These are phyloP conservation scores for Actinostola sp. DNA, from an alignment of 92 coral and sea anemone species.

Conservation along the genomic window DNA sequence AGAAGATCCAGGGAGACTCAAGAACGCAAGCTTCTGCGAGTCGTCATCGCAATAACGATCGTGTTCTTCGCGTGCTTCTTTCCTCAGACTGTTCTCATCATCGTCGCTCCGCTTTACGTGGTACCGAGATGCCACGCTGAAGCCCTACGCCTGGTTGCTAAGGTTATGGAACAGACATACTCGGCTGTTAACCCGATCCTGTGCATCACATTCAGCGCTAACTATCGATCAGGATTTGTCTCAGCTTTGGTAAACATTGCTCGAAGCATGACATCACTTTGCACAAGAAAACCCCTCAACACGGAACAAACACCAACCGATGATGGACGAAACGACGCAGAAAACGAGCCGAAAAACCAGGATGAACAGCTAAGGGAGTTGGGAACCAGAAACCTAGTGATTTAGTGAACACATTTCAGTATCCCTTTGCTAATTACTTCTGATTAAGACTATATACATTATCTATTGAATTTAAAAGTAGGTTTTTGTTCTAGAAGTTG, in stretches of 20 bases:
- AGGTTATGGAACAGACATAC: slow-evolving; percentile 47
- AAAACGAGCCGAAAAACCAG: background rate
- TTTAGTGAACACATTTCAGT: background rate
- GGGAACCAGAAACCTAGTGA: background rate
- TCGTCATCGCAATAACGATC: slow-evolving; percentile 39
- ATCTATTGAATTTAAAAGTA: no score
- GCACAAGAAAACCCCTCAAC: background rate
- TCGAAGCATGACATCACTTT: background rate
- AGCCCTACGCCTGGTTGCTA: slow-evolving; percentile 30
- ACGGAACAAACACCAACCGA: background rate
- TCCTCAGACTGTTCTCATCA: slow-evolving; percentile 41
- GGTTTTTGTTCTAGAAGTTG: no score
- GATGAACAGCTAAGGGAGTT: background rate
- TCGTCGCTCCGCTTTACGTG: slow-evolving; percentile 23
- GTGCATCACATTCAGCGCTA: slow-evolving; percentile 32
- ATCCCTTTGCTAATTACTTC: background rate
- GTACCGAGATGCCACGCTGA: slow-evolving; percentile 29
- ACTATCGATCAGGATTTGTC: slow-evolving; percentile 28
- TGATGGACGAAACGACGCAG: background rate
- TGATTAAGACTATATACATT: no score
- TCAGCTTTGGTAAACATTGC: background rate
- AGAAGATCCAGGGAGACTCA: slow-evolving; percentile 29
- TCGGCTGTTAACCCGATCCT: slow-evolving; percentile 36
- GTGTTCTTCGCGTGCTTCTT: slow-evolving; percentile 44
- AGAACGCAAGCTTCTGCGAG: slow-evolving; percentile 36